Evolutionary conservation across 2,797 vertebrate genomes (phyloP).

Genomic region (Columba guinea): DNA sequence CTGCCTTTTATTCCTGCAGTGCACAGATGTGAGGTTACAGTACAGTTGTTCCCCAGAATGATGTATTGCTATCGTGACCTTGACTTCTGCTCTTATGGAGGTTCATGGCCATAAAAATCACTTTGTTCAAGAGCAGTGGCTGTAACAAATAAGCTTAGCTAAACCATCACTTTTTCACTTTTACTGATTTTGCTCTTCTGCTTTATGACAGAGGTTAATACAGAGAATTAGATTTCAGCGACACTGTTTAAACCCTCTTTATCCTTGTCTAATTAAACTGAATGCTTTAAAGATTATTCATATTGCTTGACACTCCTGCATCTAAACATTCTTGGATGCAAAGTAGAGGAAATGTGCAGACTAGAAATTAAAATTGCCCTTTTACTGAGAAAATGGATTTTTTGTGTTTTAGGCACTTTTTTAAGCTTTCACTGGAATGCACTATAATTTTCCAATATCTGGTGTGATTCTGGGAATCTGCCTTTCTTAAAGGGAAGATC

Average conservation of each 20-base stretch:
- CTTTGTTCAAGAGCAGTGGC: conserved; percentile 77
- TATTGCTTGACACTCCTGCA: conserved; percentile 24
- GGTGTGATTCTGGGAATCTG: neutral
- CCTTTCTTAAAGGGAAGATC: neutral
- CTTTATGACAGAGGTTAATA: conserved; percentile 73
- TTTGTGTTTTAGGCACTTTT: neutral
- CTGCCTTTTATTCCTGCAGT: neutral
- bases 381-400: neutral
- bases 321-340: neutral
- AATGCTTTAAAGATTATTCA: conserved; percentile 73
- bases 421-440: neutral
- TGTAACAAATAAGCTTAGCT: conserved; percentile 78
- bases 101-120: conserved; percentile 61
- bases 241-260: conserved; percentile 73
- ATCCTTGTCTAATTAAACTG: conserved; percentile 79
- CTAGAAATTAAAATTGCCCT: neutral
- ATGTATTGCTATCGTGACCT: conserved; percentile 35
- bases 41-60: conserved; percentile 7
- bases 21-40: conserved; percentile 34
- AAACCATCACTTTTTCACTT: conserved; percentile 71
- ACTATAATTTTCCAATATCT: neutral
- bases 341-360: neutral
- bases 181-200: conserved; percentile 68
- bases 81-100: conserved; percentile 9
- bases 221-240: conserved; percentile 54